Base-by-base conservation (phyloP, 2,888 invertebrate genomes). In the Oxycera nigricornis region DNA sequence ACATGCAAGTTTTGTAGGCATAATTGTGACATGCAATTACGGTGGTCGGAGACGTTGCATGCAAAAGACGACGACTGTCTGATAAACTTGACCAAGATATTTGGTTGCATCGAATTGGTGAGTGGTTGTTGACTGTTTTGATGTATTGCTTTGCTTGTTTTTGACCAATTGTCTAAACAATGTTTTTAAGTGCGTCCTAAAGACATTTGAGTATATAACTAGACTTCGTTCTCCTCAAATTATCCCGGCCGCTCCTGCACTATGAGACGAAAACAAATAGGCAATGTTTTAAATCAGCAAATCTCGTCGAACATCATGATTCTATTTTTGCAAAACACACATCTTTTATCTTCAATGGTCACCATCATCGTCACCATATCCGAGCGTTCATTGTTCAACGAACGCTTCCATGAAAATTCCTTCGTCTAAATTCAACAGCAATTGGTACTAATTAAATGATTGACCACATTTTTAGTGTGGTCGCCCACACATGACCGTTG, bases 401-500 rank as follows among this genome's bases (percentile, higher is more conserved):
- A 46, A 46, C 17, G 14, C 17, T 17, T 46, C 46, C 14, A n/a
- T n/a, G n/a, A 46, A 46, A 46, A 3, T 14, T 46, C 46, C 3
- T 11, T 2, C 46, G 14, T 7, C 46, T 7, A 35, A 35, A 35
- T 46, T 17, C 46, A 3, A 11, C 14, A 14, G 82, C 82, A 83
- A 83, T 83, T 83, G 82, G 81, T 80, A 82, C 82, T 83, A 83
- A 83, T 83, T 83, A 82, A 83, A 82, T 83, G 83, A 83, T 83
- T 83, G 83, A 83, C n/a, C n/a, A n/a, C 83, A 83, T 83, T 82
- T 82, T 82, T 82, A 78, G 78, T 78, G 75, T 76, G 76, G 61
- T 73, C 73, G 73, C 75, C 74, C 76, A 75, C 74, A 72, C 70
- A 75, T 74, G 55, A 73, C 72, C 26, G 67, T 31, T 9, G 31